Conservation (phyloP, 2,113 vertebrate species). For the Benthochromis sp. region DNA sequence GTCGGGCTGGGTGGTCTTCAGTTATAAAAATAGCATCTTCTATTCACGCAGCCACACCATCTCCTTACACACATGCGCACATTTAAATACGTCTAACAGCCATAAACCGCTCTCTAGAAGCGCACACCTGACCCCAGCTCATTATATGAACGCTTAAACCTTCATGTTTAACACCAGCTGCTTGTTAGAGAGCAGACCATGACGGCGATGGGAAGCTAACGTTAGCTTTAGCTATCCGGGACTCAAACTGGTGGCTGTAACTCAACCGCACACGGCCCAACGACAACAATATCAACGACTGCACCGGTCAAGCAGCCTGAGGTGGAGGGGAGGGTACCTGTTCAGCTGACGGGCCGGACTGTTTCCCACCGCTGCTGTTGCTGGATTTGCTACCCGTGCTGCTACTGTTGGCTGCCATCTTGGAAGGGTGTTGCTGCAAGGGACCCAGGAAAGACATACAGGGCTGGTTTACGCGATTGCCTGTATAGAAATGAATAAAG, state of each 20-base stretch:
- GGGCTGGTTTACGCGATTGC: neutral
- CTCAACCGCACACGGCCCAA: accelerated
- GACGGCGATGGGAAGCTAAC: constrained; percentile 2
- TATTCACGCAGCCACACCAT: accelerated
- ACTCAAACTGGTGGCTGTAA: neutral
- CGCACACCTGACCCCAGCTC: neutral
- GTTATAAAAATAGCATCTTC: constrained; percentile 16
- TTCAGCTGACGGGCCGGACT: constrained; percentile 63
- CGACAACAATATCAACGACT: accelerated
- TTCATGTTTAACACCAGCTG: accelerated
- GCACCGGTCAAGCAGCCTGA: accelerated
- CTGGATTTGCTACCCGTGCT: constrained; percentile 65
- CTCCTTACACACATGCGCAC: accelerated
- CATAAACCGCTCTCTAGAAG: accelerated
- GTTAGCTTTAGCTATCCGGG: constrained; percentile 17
- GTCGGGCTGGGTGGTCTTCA: neutral
- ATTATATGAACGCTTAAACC: accelerated
- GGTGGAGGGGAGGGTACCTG: constrained; percentile 35
- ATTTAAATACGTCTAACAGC: accelerated
- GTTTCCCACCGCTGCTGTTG: constrained; percentile 56
- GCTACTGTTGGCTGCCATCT: constrained; percentile 76
- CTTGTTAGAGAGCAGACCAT: neutral
- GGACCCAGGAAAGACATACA: neutral
- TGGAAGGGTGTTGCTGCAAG: constrained; percentile 57
- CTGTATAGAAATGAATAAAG: constrained; percentile 6